Evolutionary conservation across 2,888 invertebrate species (phyloP), one percentile per base, ranked within the genome.

Genomic region (Argyresthia goedartella): DNA sequence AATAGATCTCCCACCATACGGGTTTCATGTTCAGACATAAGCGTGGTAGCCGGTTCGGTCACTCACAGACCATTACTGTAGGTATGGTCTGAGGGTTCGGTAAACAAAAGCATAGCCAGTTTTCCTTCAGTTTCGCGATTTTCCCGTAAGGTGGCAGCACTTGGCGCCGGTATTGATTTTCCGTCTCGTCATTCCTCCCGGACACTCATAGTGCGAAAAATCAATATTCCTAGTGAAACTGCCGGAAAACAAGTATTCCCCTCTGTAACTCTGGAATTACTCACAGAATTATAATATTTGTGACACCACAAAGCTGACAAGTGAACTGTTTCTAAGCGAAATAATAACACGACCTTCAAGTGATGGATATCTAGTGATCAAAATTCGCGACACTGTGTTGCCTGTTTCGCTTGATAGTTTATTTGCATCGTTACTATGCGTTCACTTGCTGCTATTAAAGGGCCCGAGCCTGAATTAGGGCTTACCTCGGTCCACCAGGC

Each of bases 381-480:
- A 69, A 64, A 82, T 82, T 80, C 61, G 65, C 69, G 60, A 56
- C 61, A 64, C 59, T 59, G 76, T 69, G 69, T 66, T 66, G 65
- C 66, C 66, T 68, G 65, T 79, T 77, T 77, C 71, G 84, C 84
- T 86, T 86, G 64, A 72, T 66, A 63, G 76, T 85, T 82, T 75
- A 59, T 84, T 86, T 85, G 84, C 84, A 65, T 63, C 67, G 67
- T 76, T 85, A 84, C 81, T 84, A 85, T 86, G 85, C 85, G 85
- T 73, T 80, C 85, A 60, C 75, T 86, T 67, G 69, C 79, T 60
- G 77, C 80, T 55, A 64, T 81, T 41, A 81, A 77, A 61, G 84
- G 84, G 80, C 82, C 80, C 49, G 76, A 77, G 62, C 81, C 84
- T 76, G 80, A 78, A 54, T 60, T 81, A 62, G 77, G 73, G 61